Evolutionary conservation across 2,888 invertebrate species (phyloP), one percentile per base, ranked within the genome.

Genomic region (Micropterix aruncella): DNA sequence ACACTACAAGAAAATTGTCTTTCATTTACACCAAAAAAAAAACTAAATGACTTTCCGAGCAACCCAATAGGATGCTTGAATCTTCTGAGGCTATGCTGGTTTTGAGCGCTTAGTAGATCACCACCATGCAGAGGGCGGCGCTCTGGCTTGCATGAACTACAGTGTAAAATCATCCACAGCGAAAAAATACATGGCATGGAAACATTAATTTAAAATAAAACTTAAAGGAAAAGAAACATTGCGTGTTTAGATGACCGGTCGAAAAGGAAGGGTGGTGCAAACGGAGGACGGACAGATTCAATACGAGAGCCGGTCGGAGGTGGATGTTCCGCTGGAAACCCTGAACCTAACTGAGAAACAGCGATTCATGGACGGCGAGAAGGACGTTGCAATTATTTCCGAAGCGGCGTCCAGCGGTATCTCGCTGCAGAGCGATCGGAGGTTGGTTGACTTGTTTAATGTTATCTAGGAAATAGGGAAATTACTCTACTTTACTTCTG

Each of bases 351-450:
- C 92, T 1, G 90, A 90, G 65, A 86, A 86, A 62, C 78, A 81
- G 55, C 72, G 83, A 48, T 99, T 99, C 66, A 99, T 99, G 99
- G 88, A 94, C 62, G 96, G 95, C 0, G 89, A 92, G 62, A 97
- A 97, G 66, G 90, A 91, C 57, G 91, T 99, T 18, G 99, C 99
- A 19, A 96, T 99, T 55, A 99, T 99, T 52, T 97, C 97, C 0
- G 99, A 99, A 65, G 99, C 99, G 0, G 99, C 99, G 3, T 94
- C 94, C 52, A 93, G 93, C 52, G 99, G 99, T 61, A 95, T 96
- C 55, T 95, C 94, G 0, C 66, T 99, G 48, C 96, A 97, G 61
- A 93, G 96, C 54, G 99, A 99, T 62, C 72, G 95, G 44, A 75
- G 70, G 70, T 68, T 16, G 46, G 42, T 12, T 2, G 3, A 4